phyloP scores from a whole-genome alignment of 2,113 vertebrate species.

The Tragelaphus buxtoni region DNA sequence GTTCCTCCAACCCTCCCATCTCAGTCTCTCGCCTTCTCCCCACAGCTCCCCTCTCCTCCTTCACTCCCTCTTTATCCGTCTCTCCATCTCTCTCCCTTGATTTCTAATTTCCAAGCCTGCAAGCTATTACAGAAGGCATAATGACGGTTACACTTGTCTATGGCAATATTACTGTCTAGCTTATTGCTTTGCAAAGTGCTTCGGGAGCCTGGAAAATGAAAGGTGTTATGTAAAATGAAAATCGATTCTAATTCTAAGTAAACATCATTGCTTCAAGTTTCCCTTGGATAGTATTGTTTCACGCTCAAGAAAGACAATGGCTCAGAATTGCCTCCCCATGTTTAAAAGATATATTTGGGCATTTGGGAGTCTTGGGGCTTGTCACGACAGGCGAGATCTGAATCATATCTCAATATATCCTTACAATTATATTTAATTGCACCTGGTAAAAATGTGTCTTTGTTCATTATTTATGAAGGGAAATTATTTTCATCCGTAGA shows the following conservation, averaged over 20 bases:
- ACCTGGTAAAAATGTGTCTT: slow-evolving; percentile 56
- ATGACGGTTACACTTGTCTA: slow-evolving; percentile 62
- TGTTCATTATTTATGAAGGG: slow-evolving; percentile 67
- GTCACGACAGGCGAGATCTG: background rate
- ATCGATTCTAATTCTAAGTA: slow-evolving; percentile 74
- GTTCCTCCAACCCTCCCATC: background rate
- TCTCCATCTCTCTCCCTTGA: slow-evolving; percentile 63
- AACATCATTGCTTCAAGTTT: slow-evolving; percentile 69
- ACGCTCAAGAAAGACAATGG: slow-evolving; percentile 35
- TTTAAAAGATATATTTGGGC: background rate
- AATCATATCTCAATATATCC: slow-evolving; percentile 34
- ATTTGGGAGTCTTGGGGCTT: background rate
- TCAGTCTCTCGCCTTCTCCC: background rate
- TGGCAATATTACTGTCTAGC: slow-evolving; percentile 5
- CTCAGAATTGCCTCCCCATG: background rate
- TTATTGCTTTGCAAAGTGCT: slow-evolving; percentile 67
- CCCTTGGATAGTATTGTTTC: slow-evolving; percentile 53
- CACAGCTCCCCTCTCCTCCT: background rate
- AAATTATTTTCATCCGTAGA: slow-evolving; percentile 17
- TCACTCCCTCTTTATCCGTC: slow-evolving; percentile 38
- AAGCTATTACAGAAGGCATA: slow-evolving; percentile 68
- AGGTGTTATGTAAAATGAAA: slow-evolving; percentile 67
- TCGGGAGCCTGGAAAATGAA: slow-evolving; percentile 60
- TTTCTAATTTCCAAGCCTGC: slow-evolving; percentile 73
- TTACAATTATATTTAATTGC: slow-evolving; percentile 63